phyloP scores from a whole-genome alignment of 2,888 invertebrate species.

The Troides aeacus region DNA sequence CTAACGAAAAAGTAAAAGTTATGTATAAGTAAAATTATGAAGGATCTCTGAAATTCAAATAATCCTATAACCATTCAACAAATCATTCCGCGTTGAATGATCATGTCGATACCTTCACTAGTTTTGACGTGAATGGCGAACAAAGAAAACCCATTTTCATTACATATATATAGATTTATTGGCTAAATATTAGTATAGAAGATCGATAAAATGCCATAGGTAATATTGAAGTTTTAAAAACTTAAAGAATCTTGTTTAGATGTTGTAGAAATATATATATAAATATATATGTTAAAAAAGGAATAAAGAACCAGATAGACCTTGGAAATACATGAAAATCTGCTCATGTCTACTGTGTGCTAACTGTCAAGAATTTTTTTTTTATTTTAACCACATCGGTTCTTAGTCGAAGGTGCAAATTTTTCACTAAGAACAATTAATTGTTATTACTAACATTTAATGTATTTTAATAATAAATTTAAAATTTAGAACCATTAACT shows the following conservation, averaged over 20 bases:
- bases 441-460: neutral
- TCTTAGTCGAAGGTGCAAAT: neutral
- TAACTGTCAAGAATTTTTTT: neutral
- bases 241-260: constrained; percentile 24
- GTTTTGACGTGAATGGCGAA: no score
- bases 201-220: constrained; percentile 31
- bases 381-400: neutral
- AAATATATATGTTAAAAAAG: constrained; percentile 6
- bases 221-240: constrained; percentile 34
- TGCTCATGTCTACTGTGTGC: neutral
- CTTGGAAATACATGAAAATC: neutral
- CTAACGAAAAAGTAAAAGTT: no score
- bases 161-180: neutral
- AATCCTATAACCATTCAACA: no score
- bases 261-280: neutral
- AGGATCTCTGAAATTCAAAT: no score
- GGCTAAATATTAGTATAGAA: neutral
- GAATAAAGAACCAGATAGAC: constrained; percentile 12
- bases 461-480: neutral
- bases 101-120: no score
- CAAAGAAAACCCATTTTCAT: no score
- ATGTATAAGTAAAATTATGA: no score
- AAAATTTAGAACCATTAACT: neutral
- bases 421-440: neutral
- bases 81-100: no score